Evolutionary conservation across 2,888 invertebrate genomes (phyloP).

Genomic region (Panzeria rudis): DNA sequence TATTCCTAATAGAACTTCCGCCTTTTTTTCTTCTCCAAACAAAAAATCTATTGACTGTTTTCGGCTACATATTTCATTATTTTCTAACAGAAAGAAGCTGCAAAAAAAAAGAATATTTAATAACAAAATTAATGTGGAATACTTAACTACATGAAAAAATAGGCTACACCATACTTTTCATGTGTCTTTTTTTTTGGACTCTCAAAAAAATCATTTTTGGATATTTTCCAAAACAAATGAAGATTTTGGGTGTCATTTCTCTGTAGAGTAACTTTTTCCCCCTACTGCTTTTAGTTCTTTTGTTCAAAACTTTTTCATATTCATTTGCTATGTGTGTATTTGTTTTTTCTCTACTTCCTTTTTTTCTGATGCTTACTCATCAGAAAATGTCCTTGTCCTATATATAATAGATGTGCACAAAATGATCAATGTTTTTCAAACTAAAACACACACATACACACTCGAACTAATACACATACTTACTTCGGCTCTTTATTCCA

Average conservation of each 20-base stretch:
- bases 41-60: conserved; percentile 13
- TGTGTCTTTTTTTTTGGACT: neutral
- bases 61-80: conserved; percentile 25
- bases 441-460: neutral
- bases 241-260: conserved; percentile 69
- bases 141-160: conserved; percentile 38
- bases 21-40: neutral
- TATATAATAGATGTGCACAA: conserved; percentile 62
- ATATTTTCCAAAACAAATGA: conserved; percentile 70
- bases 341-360: neutral
- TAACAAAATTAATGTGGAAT: conserved; percentile 68
- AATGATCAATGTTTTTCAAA: conserved; percentile 66
- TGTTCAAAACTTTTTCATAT: neutral
- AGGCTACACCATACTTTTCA: conserved; percentile 22
- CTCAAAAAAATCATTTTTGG: conserved; percentile 38
- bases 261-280: conserved; percentile 5
- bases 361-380: conserved; percentile 67
- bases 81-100: neutral
- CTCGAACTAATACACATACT: neutral
- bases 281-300: neutral
- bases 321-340: conserved; percentile 16
- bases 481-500: neutral
- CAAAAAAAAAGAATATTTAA: conserved; percentile 24
- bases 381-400: conserved; percentile 72
- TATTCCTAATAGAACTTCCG: neutral